Conservation (phyloP, 2,113 vertebrate species). For the Uria aalge region DNA sequence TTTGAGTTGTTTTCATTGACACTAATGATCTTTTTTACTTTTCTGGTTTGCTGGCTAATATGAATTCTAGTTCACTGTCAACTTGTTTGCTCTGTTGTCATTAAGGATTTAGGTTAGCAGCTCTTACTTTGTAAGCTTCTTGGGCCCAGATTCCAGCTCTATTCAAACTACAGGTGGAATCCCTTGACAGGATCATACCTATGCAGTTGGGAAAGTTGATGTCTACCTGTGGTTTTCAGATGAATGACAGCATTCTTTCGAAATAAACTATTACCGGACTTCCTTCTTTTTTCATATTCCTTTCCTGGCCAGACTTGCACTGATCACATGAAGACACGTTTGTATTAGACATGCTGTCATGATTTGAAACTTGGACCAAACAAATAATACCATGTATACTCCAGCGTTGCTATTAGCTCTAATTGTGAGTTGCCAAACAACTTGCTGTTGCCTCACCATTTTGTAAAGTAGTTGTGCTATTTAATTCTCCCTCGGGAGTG, state of each 20-base stretch:
- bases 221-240: neutral
- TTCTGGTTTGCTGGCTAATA: neutral
- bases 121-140: neutral
- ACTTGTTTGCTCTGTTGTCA: neutral
- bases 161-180: neutral
- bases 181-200: neutral
- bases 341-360: neutral
- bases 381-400: neutral
- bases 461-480: neutral
- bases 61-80: neutral
- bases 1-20: neutral
- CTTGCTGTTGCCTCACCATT: neutral
- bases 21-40: neutral
- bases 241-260: neutral
- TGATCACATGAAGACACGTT: neutral
- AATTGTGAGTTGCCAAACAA: neutral
- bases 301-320: neutral
- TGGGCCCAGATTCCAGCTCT: neutral
- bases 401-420: neutral
- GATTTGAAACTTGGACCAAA: neutral
- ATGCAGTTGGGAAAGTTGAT: neutral
- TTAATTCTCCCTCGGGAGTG: neutral
- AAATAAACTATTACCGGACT: neutral
- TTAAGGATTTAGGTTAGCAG: neutral
- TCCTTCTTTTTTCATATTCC: neutral